Base-by-base conservation (phyloP, 2,113 vertebrate genomes). In the Macaca fascicularis region DNA sequence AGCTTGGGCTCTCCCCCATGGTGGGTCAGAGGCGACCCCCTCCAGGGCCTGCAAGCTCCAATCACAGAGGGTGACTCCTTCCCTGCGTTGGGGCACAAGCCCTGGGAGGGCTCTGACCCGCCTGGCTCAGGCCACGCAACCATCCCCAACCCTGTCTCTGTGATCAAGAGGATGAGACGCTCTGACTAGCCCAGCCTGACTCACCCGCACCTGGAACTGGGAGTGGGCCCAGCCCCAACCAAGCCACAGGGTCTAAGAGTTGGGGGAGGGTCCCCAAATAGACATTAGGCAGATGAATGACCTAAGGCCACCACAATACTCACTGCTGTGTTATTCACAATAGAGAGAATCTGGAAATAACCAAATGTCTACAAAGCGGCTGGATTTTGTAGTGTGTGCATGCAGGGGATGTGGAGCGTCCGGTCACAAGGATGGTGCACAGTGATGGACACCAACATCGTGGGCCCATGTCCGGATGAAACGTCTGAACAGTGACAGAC, bases 71-170 rank as follows among this genome's bases (percentile, higher is more conserved):
- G 50, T 17, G 2, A 13, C 38, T 14, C 48, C 17, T 69, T 11
- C 52, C 32, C 8, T 0, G 19, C 1, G 6, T n/a, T 19, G 8
- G 0, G 1, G 45, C 23, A 27, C 10, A 23, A 69, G 20, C 45
- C 20, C 67, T n/a, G 0, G 70, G 40, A 45, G 1, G 82, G 11
- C 32, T 14, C 69, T 43, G 40, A 43, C 2, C 3, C 81, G 67
- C 30, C 48, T 38, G 0, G 19, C 55, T 43, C 35, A 19, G 87
- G 32, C 48, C 87, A 35, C 23, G 11, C 2, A 55, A 43, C 55
- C 2, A 7, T 14, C 55, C 32, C 32, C 3, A 32, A n/a, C 32
- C 67, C 64, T 4, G 19, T 45, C 30, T 48, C 38, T 78, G 75
- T 14, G 32, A 14, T 30, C 5, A 0, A 64, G 43, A 64, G 25